phyloP scores from a whole-genome alignment of 2,888 invertebrate genomes.

The Drosophila paracracens region DNA sequence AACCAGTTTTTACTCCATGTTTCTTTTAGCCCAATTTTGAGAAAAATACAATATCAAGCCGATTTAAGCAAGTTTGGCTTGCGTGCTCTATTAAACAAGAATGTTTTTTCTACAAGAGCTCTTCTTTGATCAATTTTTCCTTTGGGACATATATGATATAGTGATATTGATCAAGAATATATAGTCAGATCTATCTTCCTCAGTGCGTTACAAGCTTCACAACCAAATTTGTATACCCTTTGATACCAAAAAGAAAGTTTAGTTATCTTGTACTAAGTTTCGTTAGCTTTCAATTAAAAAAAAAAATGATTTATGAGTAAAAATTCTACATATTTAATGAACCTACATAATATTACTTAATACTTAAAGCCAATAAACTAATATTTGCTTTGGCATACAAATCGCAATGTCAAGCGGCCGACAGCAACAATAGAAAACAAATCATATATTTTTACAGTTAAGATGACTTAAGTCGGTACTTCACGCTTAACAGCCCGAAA shows the following conservation, averaged over 20 bases:
- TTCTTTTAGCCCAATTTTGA: background rate
- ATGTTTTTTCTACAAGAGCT: too few species aligned
- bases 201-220: background rate
- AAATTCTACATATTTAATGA: background rate
- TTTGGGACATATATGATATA: too few species aligned
- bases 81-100: background rate
- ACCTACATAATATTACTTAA: background rate
- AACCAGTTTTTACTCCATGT: background rate
- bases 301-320: background rate
- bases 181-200: background rate
- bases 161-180: background rate
- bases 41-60: background rate
- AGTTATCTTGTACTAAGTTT: background rate
- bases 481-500: background rate
- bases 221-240: background rate
- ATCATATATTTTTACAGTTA: background rate
- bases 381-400: background rate
- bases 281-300: background rate
- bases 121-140: too few species aligned
- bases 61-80: background rate
- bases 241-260: background rate
- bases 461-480: slow-evolving; percentile 3
- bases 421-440: background rate
- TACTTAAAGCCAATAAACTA: background rate
- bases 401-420: background rate